phyloP scores from a whole-genome alignment of 1,140 invertebrate genomes.

The Platorchestia sp. region DNA sequence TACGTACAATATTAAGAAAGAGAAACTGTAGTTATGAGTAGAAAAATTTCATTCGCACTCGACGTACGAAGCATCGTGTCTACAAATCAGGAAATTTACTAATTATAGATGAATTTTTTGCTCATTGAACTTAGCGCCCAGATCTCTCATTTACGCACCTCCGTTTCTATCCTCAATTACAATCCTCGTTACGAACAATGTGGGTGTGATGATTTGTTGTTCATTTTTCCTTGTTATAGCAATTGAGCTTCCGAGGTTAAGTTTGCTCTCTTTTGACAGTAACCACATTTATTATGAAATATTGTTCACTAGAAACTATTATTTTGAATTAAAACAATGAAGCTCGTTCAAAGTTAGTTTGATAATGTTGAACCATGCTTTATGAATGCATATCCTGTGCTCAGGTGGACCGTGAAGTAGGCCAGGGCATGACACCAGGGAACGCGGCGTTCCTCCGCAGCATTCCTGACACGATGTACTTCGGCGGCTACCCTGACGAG shows the following conservation, averaged over 20 bases:
- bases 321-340: no score
- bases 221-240: background rate
- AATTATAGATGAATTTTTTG: background rate
- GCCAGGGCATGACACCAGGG: conserved; percentile 71
- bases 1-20: no score
- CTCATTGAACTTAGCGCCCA: background rate
- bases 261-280: background rate
- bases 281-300: background rate
- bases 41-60: no score
- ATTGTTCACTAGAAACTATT: background rate
- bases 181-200: background rate
- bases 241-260: background rate
- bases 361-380: background rate
- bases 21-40: no score
- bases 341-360: no score
- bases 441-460: conserved; percentile 68
- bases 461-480: conserved; percentile 77
- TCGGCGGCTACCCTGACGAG: conserved; percentile 87
- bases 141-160: background rate
- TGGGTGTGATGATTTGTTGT: background rate
- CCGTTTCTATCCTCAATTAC: background rate
- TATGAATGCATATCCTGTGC: background rate
- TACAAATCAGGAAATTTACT: no score
- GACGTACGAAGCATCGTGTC: no score
- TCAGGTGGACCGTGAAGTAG: conserved; percentile 69